phyloP scores from a whole-genome alignment of 1,140 invertebrate species.

The Ericerus pela region DNA sequence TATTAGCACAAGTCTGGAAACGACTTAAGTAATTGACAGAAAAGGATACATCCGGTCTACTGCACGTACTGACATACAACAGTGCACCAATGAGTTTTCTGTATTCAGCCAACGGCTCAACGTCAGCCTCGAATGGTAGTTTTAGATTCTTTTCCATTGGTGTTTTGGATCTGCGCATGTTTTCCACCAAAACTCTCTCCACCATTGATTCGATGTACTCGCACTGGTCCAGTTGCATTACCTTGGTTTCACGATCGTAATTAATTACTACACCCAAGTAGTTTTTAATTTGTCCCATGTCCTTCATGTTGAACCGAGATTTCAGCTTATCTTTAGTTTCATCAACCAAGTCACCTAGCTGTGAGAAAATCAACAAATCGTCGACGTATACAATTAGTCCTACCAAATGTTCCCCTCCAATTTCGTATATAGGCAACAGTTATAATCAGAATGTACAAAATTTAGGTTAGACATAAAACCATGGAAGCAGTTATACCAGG shows the following conservation, averaged over 20 bases:
- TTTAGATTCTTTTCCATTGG: not conserved
- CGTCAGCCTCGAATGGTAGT: not conserved
- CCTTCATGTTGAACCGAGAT: not conserved
- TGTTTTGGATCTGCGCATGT: not conserved
- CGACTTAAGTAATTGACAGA: conserved; percentile 23
- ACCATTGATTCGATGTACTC: not conserved
- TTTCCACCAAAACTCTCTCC: not conserved
- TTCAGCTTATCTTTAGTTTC: not conserved
- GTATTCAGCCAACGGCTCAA: conserved; percentile 21
- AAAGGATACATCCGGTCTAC: conserved; percentile 32
- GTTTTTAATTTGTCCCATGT: not conserved
- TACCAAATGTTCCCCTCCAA: not conserved
- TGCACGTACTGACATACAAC: conserved; percentile 29
- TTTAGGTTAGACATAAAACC: conserved; percentile 6
- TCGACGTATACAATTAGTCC: not conserved
- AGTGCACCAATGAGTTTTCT: conserved; percentile 28
- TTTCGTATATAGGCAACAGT: conserved; percentile 4
- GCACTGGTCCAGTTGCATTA: not conserved
- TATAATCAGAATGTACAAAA: no score
- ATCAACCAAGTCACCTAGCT: not conserved
- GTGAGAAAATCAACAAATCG: not conserved
- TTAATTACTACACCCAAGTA: not conserved
- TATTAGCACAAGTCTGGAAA: conserved; percentile 26
- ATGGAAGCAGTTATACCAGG: conserved; percentile 23
- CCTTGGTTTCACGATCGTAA: not conserved